phyloP scores from a whole-genome alignment of 2,113 vertebrate species.

The Brevimyrus niger region DNA sequence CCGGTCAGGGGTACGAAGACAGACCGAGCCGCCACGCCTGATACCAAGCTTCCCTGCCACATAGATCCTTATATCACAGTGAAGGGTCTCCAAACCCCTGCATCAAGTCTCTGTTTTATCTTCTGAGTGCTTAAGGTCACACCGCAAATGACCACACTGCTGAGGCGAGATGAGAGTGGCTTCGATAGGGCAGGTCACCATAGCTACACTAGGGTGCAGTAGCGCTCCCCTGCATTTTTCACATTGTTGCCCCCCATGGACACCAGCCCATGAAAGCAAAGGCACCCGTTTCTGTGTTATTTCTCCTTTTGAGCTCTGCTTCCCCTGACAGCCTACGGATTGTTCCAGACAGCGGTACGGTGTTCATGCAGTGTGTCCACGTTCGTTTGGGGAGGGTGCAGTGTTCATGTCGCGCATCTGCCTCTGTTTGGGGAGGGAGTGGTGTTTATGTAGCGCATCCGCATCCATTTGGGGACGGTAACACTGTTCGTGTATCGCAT shows the following conservation, averaged over 20 bases:
- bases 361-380: background rate
- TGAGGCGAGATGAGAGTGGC: background rate
- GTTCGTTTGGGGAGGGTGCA: background rate
- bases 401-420: background rate
- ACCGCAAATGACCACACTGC: background rate
- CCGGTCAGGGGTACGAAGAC: background rate
- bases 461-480: background rate
- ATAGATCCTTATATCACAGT: background rate
- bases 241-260: background rate
- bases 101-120: slow-evolving; percentile 1
- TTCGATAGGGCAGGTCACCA: background rate
- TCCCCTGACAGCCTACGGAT: background rate
- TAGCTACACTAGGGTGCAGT: background rate
- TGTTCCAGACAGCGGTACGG: background rate
- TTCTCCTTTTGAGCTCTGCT: background rate
- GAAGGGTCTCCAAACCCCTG: slow-evolving; percentile 1
- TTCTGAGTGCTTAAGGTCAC: background rate
- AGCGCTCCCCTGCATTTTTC: background rate
- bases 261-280: background rate
- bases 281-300: background rate
- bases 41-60: background rate
- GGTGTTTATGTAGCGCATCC: background rate
- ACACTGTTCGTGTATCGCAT: background rate
- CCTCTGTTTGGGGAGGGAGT: background rate
- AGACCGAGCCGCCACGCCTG: background rate